phyloP scores from a whole-genome alignment of 64 coral and sea anemone genomes.

The Trachythela sp. region DNA sequence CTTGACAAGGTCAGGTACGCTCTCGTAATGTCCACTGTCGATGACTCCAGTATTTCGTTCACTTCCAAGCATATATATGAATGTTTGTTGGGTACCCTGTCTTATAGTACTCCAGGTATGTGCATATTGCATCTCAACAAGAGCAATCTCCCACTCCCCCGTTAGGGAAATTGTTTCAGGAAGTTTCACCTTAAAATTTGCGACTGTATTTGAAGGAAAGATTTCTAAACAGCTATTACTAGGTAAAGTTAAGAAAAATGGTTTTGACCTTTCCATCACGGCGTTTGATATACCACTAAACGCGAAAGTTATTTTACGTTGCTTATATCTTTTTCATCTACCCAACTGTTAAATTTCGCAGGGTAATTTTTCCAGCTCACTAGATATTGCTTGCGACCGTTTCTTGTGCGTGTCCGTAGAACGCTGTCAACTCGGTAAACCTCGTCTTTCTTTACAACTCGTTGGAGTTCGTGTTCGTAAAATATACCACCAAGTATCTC shows the following conservation, averaged over 20 bases:
- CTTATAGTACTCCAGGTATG: conserved; percentile 36
- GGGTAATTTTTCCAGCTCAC: conserved; percentile 8
- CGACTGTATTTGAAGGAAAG: conserved; percentile 32
- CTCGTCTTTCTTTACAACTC: background rate
- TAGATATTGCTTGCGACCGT: background rate
- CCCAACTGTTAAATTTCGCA: conserved; percentile 3
- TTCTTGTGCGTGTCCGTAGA: background rate
- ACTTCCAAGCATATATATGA: background rate
- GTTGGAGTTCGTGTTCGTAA: conserved; percentile 41
- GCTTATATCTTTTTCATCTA: background rate
- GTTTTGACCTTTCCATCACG: background rate
- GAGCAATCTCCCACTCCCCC: conserved; percentile 23
- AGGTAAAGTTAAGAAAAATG: conserved; percentile 35
- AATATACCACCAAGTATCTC: conserved; percentile 35
- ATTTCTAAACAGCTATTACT: conserved; percentile 42
- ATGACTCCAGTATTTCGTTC: background rate
- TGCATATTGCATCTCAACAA: conserved; percentile 45
- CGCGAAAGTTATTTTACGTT: background rate
- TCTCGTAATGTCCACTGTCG: background rate
- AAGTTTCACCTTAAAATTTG: conserved; percentile 37
- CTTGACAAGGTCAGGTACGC: background rate
- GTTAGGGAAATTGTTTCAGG: conserved; percentile 3
- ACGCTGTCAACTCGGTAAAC: background rate
- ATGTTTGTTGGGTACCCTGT: background rate
- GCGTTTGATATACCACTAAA: background rate